Base-by-base conservation (phyloP, 2,113 vertebrate genomes). In the Eleginops maclovinus region DNA sequence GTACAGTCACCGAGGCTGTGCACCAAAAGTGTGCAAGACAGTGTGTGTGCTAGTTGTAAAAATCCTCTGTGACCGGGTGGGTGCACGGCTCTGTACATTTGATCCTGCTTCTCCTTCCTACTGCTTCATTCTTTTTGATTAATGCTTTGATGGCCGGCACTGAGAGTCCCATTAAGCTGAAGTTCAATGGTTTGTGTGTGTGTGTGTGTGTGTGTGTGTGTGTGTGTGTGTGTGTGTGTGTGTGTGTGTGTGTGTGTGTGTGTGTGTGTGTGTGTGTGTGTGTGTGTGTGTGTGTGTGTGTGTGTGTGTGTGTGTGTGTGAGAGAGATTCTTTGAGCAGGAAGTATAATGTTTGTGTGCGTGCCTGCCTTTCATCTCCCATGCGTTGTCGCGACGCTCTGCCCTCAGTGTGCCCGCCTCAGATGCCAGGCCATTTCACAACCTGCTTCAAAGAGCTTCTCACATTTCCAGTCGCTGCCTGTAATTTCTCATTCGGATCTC, bases 311-410 rank as follows among this genome's bases (percentile, higher is more conserved):
- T 3, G 13, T 50, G 55, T 31, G 49, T 47, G 10, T 75, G 58
- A 55, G 61, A 49, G 36, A n/a, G n/a, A n/a, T n/a, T n/a, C n/a
- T 84, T 44, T 41, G 68, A 79, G 62, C 28, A 31, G 61, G 56
- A 72, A 56, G 76, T 66, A 74, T 36, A 22, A 67, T 70, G 67
- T 73, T 50, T 83, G 78, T 50, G 76, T 51, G 55, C 47, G 6
- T 51, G 2, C 4, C n/a, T 36, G 36, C 21, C 10, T 92, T 92
- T 90, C 85, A 93, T 94, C 89, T 92, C 77, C 81, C 74, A 40
- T 65, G 54, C 55, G 60, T 77, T 63, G 71, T 13, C 9, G 50
- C 62, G 16, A 68, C 67, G 10, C 66, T 81, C 73, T 83, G 72
- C 79, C 79, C 82, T 88, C 76, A 22, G 75, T 31, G 77, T 40